Conservation (phyloP, 2,888 invertebrate species). For the Pelosia muscerda region DNA sequence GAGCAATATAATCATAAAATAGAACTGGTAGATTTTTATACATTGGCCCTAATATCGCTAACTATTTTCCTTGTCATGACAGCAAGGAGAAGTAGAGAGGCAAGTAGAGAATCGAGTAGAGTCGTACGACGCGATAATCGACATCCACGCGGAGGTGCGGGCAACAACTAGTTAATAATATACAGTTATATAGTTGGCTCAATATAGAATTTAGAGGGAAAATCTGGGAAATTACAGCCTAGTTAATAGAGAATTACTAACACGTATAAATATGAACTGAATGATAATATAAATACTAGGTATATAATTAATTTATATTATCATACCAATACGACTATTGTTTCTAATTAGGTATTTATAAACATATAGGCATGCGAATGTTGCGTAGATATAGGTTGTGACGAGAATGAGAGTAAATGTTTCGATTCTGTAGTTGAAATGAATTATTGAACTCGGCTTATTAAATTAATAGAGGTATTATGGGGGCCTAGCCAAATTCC, state of each 20-base stretch:
- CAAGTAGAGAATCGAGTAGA: too few species aligned
- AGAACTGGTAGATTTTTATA: too few species aligned
- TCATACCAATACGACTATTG: background rate
- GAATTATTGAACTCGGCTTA: too few species aligned
- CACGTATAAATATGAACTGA: background rate
- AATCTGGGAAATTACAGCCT: background rate
- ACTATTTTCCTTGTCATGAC: too few species aligned
- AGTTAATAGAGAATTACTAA: background rate
- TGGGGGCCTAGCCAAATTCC: too few species aligned
- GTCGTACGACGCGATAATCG: too few species aligned
- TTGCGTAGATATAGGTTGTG: background rate
- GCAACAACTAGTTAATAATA: too few species aligned
- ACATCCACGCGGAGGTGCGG: too few species aligned
- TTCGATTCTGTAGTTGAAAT: background rate
- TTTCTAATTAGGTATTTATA: background rate
- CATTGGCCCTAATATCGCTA: too few species aligned
- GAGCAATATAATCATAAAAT: too few species aligned
- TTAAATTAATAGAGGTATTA: too few species aligned
- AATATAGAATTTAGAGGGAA: background rate
- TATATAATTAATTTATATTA: slow-evolving; percentile 2
- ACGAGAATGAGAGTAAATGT: background rate
- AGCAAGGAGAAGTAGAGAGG: too few species aligned
- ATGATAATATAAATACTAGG: background rate
- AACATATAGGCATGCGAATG: background rate
- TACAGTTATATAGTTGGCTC: background rate